Percentiles rank a stretch among this genome's conserved stretches.
These are phyloP conservation scores for Hemaris fuciformis DNA, from an alignment of 2,888 invertebrate species.

Conservation along the genomic window DNA sequence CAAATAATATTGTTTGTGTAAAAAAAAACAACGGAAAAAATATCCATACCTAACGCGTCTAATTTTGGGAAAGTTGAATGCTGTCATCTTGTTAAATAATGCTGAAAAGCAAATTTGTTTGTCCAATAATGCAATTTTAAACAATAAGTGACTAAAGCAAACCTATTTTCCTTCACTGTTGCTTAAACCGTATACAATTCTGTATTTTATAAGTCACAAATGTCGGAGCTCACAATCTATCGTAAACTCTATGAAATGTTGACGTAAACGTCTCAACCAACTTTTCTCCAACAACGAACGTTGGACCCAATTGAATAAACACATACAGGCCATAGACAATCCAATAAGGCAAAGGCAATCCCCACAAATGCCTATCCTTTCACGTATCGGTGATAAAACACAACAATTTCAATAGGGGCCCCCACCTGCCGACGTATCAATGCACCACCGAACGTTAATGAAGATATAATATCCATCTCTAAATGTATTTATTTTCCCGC, in stretches of 20 bases:
- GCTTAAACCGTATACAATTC: not conserved
- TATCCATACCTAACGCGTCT: too few species aligned
- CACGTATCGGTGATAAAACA: conserved; percentile 68
- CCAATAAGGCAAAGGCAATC: conserved; percentile 52
- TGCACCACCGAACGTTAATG: conserved; percentile 74
- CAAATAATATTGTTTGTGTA: too few species aligned
- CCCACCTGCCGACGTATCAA: conserved; percentile 76
- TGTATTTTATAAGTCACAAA: not conserved
- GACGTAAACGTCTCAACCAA: not conserved
- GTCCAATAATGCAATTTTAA: too few species aligned
- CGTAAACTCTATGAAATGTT: not conserved
- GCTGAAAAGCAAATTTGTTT: too few species aligned
- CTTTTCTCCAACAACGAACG: conserved; percentile 24
- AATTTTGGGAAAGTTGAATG: too few species aligned
- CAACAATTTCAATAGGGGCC: conserved; percentile 71
- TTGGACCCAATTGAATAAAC: conserved; percentile 22
- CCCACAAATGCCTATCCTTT: conserved; percentile 47
- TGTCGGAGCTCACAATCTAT: not conserved
- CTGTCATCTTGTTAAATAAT: too few species aligned
- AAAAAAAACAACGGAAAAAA: too few species aligned
- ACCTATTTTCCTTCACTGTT: not conserved
- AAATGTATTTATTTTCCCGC: conserved; percentile 72
- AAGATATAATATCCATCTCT: conserved; percentile 80
- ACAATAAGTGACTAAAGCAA: too few species aligned
- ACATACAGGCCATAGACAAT: conserved; percentile 36